Evolutionary conservation across 2,797 vertebrate genomes (phyloP).

Genomic region (Gallirallus australis): DNA sequence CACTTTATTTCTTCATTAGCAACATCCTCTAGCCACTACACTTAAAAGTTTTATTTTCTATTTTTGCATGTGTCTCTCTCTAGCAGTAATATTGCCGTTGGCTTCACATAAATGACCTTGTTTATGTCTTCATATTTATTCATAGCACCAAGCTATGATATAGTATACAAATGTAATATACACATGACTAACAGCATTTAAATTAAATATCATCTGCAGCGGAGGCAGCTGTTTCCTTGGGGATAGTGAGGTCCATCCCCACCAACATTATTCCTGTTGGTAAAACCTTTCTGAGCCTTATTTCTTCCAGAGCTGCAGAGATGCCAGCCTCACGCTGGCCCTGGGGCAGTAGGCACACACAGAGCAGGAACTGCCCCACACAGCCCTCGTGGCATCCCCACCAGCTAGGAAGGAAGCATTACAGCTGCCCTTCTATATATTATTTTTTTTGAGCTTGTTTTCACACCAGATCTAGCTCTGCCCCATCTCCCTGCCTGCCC

Average conservation of each 20-base stretch:
- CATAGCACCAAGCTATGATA: slow-evolving; percentile 13
- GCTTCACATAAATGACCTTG: slow-evolving; percentile 51
- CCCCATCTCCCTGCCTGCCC: neutral
- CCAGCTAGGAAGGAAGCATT: neutral
- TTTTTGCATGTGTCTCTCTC: slow-evolving; percentile 8
- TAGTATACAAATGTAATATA: slow-evolving; percentile 6
- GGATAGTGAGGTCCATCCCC: neutral
- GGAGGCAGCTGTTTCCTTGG: neutral
- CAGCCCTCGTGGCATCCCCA: neutral
- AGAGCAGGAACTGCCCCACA: neutral
- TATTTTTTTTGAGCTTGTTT: neutral
- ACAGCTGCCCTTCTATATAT: neutral
- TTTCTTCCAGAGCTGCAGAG: neutral
- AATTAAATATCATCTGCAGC: slow-evolving; percentile 4
- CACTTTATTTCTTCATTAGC: slow-evolving; percentile 48
- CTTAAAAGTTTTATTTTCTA: slow-evolving; percentile 28
- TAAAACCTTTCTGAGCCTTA: neutral
- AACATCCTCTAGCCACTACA: neutral
- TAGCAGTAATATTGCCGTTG: slow-evolving; percentile 17
- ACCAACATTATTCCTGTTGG: neutral
- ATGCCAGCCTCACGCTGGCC: neutral
- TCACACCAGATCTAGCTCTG: neutral
- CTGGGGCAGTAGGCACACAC: neutral
- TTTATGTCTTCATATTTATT: slow-evolving; percentile 65
- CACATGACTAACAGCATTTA: slow-evolving; percentile 32